Evolutionary conservation across 1,140 invertebrate species (phyloP).

Genomic region (Drosophila quadrilineata): DNA sequence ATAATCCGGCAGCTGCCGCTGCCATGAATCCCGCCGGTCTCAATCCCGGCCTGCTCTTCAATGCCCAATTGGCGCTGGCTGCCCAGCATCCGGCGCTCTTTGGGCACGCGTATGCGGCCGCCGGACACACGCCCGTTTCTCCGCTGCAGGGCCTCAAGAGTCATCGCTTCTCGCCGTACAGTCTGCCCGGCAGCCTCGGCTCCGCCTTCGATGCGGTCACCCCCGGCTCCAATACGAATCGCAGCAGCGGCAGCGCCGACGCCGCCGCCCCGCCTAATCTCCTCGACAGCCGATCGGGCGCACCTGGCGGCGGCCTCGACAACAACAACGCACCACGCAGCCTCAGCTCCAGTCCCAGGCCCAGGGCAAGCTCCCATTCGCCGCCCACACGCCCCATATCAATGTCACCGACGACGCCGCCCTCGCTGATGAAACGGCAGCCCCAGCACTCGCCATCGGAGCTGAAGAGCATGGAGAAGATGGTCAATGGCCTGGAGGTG

Average conservation of each 20-base stretch:
- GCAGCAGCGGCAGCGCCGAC: slow-evolving; percentile 44
- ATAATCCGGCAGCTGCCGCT: slow-evolving; percentile 83
- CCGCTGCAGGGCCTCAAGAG: slow-evolving; percentile 83
- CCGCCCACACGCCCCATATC: slow-evolving; percentile 82
- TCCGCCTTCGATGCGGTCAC: slow-evolving; percentile 93
- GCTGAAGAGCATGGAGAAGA: slow-evolving; percentile 97
- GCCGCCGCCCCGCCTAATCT: slow-evolving; percentile 32
- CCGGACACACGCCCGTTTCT: slow-evolving; percentile 83
- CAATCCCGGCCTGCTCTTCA: slow-evolving; percentile 90
- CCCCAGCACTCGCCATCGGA: slow-evolving; percentile 85
- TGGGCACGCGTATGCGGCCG: slow-evolving; percentile 85
- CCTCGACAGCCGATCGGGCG: neutral
- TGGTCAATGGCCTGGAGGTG: slow-evolving; percentile 96
- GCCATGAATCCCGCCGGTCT: slow-evolving; percentile 84
- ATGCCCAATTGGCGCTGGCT: slow-evolving; percentile 90
- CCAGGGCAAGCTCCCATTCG: slow-evolving; percentile 84
- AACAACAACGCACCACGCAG: slow-evolving; percentile 83
- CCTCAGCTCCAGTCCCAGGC: slow-evolving; percentile 86
- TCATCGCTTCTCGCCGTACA: slow-evolving; percentile 91
- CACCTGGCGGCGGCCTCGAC: slow-evolving; percentile 6
- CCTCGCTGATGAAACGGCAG: slow-evolving; percentile 63
- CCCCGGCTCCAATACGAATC: slow-evolving; percentile 83
- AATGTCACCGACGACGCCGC: slow-evolving; percentile 83
- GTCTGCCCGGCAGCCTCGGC: slow-evolving; percentile 86
- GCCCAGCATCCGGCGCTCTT: slow-evolving; percentile 90